These are phyloP conservation scores for Todiramphus chloris DNA, from an alignment of 2,113 vertebrate genomes.

Conservation along the genomic window DNA sequence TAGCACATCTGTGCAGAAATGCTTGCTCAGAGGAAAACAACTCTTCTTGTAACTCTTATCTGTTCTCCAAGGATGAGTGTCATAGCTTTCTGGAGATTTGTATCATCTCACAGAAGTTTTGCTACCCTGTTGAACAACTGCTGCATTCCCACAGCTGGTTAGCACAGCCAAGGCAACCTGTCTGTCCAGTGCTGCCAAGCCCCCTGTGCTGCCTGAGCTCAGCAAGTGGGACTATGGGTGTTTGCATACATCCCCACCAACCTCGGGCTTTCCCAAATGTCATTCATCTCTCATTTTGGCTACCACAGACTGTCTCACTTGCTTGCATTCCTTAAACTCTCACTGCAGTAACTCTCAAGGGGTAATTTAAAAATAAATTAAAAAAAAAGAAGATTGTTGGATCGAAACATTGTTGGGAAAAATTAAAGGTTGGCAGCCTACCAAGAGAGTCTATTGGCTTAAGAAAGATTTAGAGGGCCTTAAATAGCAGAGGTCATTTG, in stretches of 20 bases:
- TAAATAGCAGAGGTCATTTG: neutral
- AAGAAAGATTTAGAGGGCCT: constrained; percentile 3
- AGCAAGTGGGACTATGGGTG: neutral
- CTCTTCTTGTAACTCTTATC: neutral
- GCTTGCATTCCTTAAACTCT: neutral
- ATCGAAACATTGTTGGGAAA: neutral
- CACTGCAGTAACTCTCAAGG: neutral
- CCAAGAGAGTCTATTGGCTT: neutral
- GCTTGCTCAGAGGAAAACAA: neutral
- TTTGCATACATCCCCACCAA: neutral
- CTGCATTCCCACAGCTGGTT: neutral
- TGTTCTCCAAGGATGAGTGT: neutral
- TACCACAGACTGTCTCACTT: neutral
- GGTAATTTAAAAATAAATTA: neutral
- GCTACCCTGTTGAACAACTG: neutral
- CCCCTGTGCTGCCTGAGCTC: neutral
- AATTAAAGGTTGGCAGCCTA: neutral
- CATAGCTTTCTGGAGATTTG: neutral
- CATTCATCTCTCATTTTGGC: neutral
- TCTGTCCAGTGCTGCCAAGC: neutral
- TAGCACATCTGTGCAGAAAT: neutral
- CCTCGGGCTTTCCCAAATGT: neutral
- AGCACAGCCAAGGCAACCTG: neutral
- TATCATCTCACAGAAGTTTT: neutral
- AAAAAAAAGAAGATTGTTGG: neutral